Percentiles rank a stretch among this genome's conserved stretches.
Evolutionary conservation across 53 echinoderm and acorn worm species (phyloP).

Genomic region (Apostichopus leukothele): DNA sequence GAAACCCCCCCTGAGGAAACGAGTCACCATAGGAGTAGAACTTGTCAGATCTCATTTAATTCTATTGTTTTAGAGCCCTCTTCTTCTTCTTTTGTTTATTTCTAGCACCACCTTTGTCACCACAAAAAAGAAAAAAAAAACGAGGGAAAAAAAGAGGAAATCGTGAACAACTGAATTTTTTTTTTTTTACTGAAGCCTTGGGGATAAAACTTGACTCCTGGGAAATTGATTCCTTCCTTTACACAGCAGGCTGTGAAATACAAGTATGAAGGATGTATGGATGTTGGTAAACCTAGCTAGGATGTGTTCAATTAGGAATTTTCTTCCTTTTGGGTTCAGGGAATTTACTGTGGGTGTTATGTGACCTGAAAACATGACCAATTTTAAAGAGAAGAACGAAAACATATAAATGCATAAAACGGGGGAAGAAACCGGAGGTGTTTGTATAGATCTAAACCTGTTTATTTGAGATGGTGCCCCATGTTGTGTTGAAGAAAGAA

Average conservation of each 20-base stretch:
- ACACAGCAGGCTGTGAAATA: background rate
- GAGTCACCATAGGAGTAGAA: background rate
- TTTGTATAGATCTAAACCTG: too few species aligned
- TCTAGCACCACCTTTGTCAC: background rate
- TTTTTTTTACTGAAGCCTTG: background rate
- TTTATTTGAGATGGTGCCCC: too few species aligned
- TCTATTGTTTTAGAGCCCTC: slow-evolving; percentile 8
- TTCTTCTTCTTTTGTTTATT: background rate
- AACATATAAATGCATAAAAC: too few species aligned
- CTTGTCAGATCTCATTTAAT: slow-evolving; percentile 28
- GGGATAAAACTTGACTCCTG: background rate
- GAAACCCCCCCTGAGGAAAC: background rate
- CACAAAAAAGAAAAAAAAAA: background rate
- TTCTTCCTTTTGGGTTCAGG: background rate
- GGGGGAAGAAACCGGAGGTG: too few species aligned
- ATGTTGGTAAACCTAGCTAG: background rate
- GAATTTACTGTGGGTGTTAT: background rate
- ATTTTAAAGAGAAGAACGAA: too few species aligned
- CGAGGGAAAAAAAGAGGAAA: background rate
- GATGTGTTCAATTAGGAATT: slow-evolving; percentile 38
- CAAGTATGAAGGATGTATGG: slow-evolving; percentile 2
- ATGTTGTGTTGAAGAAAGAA: too few species aligned
- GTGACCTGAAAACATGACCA: background rate
- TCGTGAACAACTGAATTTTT: too few species aligned
- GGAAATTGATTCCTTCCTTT: slow-evolving; percentile 21